Conservation (phyloP, 2,113 vertebrate genomes). For the Lepus europaeus region DNA sequence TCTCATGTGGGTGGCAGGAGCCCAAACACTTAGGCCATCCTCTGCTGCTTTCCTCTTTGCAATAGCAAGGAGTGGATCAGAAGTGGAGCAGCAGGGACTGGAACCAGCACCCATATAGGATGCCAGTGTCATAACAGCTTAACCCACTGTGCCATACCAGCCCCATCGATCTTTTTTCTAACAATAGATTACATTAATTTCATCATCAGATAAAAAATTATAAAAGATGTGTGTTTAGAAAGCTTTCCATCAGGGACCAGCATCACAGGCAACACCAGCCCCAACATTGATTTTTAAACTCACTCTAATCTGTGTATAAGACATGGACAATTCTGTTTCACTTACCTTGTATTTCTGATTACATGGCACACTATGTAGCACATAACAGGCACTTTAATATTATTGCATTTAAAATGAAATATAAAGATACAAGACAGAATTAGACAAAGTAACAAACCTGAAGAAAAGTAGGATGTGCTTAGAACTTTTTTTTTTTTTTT, state of each 20-base stretch:
- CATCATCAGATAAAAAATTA: constrained; percentile 38
- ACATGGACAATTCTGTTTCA: constrained; percentile 19
- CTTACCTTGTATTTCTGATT: constrained; percentile 5
- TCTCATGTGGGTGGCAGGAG: no score
- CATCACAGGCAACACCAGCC: no score
- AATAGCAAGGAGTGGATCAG: no score
- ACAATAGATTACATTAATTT: background rate
- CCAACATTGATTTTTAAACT: constrained; percentile 57
- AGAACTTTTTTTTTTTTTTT: no score
- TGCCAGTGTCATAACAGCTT: background rate
- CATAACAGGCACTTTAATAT: background rate
- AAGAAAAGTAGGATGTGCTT: background rate
- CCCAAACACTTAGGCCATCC: no score
- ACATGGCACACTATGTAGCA: background rate
- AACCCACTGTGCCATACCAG: background rate
- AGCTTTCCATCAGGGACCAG: constrained; percentile 1
- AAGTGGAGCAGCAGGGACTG: no score
- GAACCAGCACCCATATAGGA: no score
- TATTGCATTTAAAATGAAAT: constrained; percentile 38
- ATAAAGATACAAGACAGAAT: constrained; percentile 7
- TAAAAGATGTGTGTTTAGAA: background rate
- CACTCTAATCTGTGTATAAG: constrained; percentile 11
- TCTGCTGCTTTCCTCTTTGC: no score
- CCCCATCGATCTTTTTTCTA: background rate
- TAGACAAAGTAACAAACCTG: background rate